Conservation (phyloP, 1,140 invertebrate genomes). For the Drosophila paulistorum region DNA sequence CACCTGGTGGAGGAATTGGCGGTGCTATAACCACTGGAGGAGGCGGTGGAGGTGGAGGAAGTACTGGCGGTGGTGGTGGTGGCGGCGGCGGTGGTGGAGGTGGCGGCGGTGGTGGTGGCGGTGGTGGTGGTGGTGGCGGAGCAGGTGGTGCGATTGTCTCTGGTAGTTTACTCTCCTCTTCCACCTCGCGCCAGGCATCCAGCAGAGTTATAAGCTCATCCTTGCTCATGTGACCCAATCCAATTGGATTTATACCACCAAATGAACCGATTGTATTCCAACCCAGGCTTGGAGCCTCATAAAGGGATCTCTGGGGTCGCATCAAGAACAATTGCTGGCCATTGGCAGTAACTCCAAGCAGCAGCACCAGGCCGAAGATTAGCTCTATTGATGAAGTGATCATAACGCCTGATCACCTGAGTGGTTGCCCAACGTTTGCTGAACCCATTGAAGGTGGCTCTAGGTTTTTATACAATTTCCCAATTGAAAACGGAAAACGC, state of each 20-base stretch:
- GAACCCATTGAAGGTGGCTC: not conserved
- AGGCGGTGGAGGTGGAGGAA: slow-evolving; percentile 19
- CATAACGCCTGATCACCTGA: not conserved
- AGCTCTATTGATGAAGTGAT: not conserved
- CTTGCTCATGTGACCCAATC: slow-evolving; percentile 72
- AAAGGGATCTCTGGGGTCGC: slow-evolving; percentile 3
- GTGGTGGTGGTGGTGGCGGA: slow-evolving; percentile 18
- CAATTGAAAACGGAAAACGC: not conserved
- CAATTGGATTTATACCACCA: slow-evolving; percentile 37
- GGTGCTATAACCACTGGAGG: not conserved
- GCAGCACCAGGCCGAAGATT: not conserved
- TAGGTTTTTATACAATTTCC: slow-evolving; percentile 6
- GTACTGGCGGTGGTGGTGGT: slow-evolving; percentile 7
- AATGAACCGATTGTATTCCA: slow-evolving; percentile 4
- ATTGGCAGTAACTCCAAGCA: not conserved
- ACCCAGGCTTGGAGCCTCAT: not conserved
- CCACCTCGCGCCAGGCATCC: slow-evolving; percentile 74
- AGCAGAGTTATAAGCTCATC: slow-evolving; percentile 72
- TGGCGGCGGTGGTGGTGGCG: slow-evolving; percentile 32
- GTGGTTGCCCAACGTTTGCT: slow-evolving; percentile 15
- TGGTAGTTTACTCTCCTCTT: slow-evolving; percentile 33
- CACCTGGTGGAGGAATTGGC: slow-evolving; percentile 22
- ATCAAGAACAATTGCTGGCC: not conserved
- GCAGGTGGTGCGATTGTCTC: slow-evolving; percentile 1
- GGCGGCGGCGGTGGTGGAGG: slow-evolving; percentile 26